Base-by-base conservation (phyloP, 2,888 invertebrate species). In the Macaria notata region DNA sequence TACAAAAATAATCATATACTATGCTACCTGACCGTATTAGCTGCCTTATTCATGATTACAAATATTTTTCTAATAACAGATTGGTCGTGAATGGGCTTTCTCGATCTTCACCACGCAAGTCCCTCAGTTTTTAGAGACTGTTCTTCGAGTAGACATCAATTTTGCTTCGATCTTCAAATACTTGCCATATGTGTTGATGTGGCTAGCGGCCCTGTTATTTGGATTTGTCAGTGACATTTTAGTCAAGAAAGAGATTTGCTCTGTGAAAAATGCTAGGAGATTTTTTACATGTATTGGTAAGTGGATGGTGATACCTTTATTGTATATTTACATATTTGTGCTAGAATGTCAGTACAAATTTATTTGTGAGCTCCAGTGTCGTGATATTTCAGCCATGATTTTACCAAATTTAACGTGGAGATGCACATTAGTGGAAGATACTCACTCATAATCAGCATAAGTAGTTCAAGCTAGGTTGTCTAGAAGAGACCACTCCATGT, bases 231-330 rank as follows among this genome's bases (percentile, higher is more conserved):
- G 61, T 47, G 54, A 61, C 47, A 45, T 56, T 33, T 19, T 61
- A 29, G 42, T 59, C 7, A 46, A 45, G 6, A 61, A 33, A 46
- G 43, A 45, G 19, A 19, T 19, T 47, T 56, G 56, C 41, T 54
- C 56, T 3, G 29, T 55, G 4, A 56, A 55, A 42, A 56, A 45
- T 41, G 48, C 50, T 0, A 63, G 63, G 52, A 51, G 44, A 52
- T 29, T 59, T 3, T 48, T 44, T 47, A 63, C 61, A 7, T 30
- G 38, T 87, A 33, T 91, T 89, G 59, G 83, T 93, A 9, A 56
- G 60, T 58, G n/a, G 4, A 42, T n/a, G 5, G 4, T 0, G 9
- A 42, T n/a, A 9, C 8, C 8, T 9, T 3, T n/a, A n/a, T 0
- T 9, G 9, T 3, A 42, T 42, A 7, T 19, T 19, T 19, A 19